Conservation (phyloP, 2,797 vertebrate genomes). For the Syngnathus rostellatus region DNA sequence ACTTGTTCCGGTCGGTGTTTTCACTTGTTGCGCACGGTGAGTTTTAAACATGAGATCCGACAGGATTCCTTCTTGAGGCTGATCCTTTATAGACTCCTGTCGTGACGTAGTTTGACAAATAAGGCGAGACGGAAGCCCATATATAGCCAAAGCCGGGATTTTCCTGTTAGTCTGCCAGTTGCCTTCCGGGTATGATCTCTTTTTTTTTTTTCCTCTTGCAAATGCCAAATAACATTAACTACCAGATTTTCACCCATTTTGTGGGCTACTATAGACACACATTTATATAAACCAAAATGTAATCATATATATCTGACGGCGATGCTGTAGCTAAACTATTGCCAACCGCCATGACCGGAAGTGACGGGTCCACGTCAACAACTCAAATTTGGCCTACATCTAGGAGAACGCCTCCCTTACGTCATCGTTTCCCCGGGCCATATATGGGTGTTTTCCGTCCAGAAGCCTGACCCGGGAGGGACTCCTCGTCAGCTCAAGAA, state of each 20-base stretch:
- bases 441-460: constrained; percentile 50
- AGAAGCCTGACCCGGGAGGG: constrained; percentile 12
- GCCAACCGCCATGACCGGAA: constrained; percentile 62
- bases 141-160: constrained; percentile 75
- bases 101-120: constrained; percentile 91
- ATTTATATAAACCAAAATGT: neutral
- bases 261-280: neutral
- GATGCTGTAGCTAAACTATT: neutral
- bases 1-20: constrained; percentile 12
- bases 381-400: constrained; percentile 45
- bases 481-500: neutral
- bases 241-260: neutral
- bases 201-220: neutral
- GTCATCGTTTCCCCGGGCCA: constrained; percentile 47
- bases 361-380: constrained; percentile 46
- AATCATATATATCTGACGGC: neutral
- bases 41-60: constrained; percentile 43
- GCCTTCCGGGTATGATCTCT: neutral
- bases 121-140: constrained; percentile 86
- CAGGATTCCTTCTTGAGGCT: constrained; percentile 49
- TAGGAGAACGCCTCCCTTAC: constrained; percentile 22
- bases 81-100: constrained; percentile 70
- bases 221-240: neutral
- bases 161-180: constrained; percentile 5
- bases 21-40: constrained; percentile 21